Evolutionary conservation across 2,797 vertebrate species (phyloP).

Genomic region (Potorous gilbertii): DNA sequence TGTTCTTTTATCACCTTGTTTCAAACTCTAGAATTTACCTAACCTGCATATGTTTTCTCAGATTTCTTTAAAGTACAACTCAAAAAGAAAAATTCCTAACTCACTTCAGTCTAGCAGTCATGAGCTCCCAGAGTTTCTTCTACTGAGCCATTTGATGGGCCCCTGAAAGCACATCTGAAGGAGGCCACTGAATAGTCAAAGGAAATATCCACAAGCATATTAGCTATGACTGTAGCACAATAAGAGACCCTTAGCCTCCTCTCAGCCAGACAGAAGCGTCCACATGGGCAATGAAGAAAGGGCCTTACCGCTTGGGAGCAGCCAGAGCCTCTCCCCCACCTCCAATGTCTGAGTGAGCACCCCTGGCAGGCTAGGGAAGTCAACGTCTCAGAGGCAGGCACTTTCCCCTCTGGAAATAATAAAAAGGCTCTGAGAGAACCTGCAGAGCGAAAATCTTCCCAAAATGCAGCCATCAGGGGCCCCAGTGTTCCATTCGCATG

Average conservation of each 20-base stretch:
- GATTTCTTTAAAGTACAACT: neutral
- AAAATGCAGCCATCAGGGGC: neutral
- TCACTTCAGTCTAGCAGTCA: neutral
- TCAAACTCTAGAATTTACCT: neutral
- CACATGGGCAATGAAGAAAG: neutral
- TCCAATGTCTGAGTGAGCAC: neutral
- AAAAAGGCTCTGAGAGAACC: neutral
- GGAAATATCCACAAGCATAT: neutral
- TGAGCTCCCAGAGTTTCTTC: neutral
- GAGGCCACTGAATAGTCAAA: neutral
- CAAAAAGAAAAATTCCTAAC: constrained; percentile 4
- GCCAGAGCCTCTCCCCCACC: neutral
- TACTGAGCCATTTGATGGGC: neutral
- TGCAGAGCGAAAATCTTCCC: neutral
- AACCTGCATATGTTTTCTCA: too few species aligned
- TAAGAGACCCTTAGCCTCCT: neutral
- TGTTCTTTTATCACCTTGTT: neutral
- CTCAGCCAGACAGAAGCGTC: neutral
- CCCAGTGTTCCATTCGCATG: fast-evolving
- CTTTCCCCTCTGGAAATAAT: neutral
- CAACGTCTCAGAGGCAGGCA: neutral
- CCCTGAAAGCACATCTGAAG: neutral
- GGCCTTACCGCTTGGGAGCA: neutral
- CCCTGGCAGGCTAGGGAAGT: neutral
- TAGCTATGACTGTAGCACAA: neutral